phyloP scores from a whole-genome alignment of 2,888 invertebrate genomes.

The Diarsia brunnea region DNA sequence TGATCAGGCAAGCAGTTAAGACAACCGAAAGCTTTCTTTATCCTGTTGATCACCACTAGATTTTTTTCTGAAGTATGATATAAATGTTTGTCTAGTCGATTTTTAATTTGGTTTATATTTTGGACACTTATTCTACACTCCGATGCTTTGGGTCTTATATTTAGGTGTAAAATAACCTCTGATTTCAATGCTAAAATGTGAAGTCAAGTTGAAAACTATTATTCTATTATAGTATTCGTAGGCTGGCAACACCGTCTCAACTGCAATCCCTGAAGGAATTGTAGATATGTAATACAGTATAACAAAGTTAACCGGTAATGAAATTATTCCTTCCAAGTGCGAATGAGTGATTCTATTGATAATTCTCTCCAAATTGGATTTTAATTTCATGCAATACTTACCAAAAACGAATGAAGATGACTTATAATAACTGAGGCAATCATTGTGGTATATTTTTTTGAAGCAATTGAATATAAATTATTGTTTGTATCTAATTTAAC shows the following conservation, averaged over 20 bases:
- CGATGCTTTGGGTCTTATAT: too few species aligned
- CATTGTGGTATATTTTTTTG: neutral
- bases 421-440: neutral
- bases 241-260: neutral
- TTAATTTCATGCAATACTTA: neutral
- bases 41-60: too few species aligned
- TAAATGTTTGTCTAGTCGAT: neutral
- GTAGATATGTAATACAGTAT: constrained; percentile 2
- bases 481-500: neutral
- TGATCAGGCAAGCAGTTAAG: too few species aligned
- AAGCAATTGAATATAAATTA: neutral
- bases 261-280: constrained; percentile 15
- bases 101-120: neutral
- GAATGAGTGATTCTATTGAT: constrained; percentile 1
- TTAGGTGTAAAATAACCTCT: neutral
- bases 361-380: neutral
- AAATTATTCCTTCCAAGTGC: constrained; percentile 17
- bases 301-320: constrained; percentile 19
- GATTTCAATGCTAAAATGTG: neutral
- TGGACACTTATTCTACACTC: too few species aligned
- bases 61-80: too few species aligned
- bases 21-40: too few species aligned
- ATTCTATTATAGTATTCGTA: neutral
- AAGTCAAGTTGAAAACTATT: neutral
- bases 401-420: neutral